phyloP scores from a whole-genome alignment of 2,888 invertebrate species.

The Apotomis capreana region DNA sequence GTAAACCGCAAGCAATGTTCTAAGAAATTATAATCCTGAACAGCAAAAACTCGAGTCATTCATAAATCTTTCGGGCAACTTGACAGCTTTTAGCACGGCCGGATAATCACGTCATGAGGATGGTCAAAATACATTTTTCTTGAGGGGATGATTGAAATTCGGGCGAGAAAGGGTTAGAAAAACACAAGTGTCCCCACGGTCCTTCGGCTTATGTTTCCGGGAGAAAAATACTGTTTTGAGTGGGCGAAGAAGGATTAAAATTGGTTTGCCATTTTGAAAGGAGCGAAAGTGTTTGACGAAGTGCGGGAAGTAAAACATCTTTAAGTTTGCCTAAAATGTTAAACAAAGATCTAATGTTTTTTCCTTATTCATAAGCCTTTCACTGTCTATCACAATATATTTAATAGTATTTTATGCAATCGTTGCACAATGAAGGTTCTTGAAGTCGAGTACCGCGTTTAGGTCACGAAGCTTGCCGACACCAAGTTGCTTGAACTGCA shows the following conservation, averaged over 20 bases:
- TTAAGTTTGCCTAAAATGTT: too few species aligned
- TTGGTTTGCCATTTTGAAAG: not conserved
- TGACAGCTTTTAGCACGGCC: not conserved
- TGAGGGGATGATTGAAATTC: constrained; percentile 8
- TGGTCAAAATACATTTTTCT: constrained; percentile 8
- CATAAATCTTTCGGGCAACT: constrained; percentile 10
- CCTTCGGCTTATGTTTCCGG: not conserved
- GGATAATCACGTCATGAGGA: constrained; percentile 2
- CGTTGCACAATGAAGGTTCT: too few species aligned
- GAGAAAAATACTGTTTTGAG: constrained; percentile 19
- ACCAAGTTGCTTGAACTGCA: too few species aligned
- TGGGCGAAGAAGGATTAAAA: not conserved
- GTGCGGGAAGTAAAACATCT: not conserved
- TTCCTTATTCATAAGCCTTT: too few species aligned
- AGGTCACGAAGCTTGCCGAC: too few species aligned
- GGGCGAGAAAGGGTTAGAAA: constrained; percentile 12
- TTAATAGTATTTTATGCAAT: too few species aligned
- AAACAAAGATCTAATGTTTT: too few species aligned
- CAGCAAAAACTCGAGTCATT: constrained; percentile 20
- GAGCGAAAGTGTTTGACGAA: not conserved
- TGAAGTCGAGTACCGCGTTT: too few species aligned
- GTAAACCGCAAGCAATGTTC: not conserved
- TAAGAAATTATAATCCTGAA: not conserved
- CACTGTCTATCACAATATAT: too few species aligned
- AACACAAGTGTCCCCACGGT: constrained; percentile 2